Conservation (phyloP, 2,888 invertebrate genomes). For the Aphidius colemani region DNA sequence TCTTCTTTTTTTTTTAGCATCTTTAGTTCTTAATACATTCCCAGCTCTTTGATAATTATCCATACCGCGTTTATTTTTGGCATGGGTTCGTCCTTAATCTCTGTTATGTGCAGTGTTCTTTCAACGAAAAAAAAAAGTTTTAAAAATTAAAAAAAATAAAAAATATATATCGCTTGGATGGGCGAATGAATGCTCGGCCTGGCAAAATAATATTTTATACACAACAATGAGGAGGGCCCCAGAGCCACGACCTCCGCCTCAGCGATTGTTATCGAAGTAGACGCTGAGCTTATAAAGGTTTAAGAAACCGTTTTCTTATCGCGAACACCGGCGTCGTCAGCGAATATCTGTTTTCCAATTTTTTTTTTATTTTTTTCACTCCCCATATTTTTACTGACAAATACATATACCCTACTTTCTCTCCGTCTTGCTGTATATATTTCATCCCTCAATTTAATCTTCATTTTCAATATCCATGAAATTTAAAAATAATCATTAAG, state of each 20-base stretch:
- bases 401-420: no score
- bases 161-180: conserved; percentile 24
- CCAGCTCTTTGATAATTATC: conserved; percentile 52
- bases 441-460: no score
- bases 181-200: conserved; percentile 49
- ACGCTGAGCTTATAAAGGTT: conserved; percentile 27
- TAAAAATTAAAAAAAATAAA: conserved; percentile 18
- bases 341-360: neutral
- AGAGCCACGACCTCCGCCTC: conserved; percentile 35
- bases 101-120: neutral
- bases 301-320: conserved; percentile 21
- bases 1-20: conserved; percentile 12
- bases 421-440: no score
- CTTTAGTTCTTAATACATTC: conserved; percentile 4
- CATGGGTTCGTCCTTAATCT: conserved; percentile 19
- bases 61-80: conserved; percentile 35
- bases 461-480: no score
- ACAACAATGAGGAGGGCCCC: conserved; percentile 45
- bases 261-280: conserved; percentile 51
- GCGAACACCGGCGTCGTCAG: conserved; percentile 11
- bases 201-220: conserved; percentile 56
- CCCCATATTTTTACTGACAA: no score
- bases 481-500: no score
- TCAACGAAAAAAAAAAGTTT: conserved; percentile 15
- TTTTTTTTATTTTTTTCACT: no score